phyloP scores from a whole-genome alignment of 2,888 invertebrate species.

The Odontocerum albicorne region DNA sequence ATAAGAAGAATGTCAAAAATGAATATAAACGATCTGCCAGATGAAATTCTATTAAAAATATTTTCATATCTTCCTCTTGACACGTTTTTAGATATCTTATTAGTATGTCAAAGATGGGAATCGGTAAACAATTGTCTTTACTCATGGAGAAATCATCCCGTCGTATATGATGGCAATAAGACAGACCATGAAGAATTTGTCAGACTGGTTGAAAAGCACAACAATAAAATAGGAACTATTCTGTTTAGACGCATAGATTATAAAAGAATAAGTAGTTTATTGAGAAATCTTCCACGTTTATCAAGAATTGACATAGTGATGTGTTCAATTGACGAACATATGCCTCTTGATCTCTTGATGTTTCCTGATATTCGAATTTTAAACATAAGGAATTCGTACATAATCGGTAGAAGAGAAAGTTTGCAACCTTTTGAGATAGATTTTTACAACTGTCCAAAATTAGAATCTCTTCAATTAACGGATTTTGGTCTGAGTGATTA shows the following conservation, averaged over 20 bases:
- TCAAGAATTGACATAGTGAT: constrained; percentile 50
- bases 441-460: constrained; percentile 46
- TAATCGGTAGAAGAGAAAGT: neutral
- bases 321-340: constrained; percentile 48
- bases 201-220: constrained; percentile 45
- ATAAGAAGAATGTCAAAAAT: no score
- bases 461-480: constrained; percentile 47
- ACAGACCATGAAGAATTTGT: constrained; percentile 45
- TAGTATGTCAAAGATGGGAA: constrained; percentile 49
- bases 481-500: constrained; percentile 49
- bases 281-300: constrained; percentile 46
- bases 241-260: constrained; percentile 52
- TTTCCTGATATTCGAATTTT: constrained; percentile 45
- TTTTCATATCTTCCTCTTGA: constrained; percentile 49
- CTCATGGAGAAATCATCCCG: constrained; percentile 46
- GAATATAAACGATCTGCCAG: constrained; percentile 42
- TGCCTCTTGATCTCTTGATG: constrained; percentile 47
- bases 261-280: constrained; percentile 44
- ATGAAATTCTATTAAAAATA: constrained; percentile 49
- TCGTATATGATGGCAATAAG: constrained; percentile 47
- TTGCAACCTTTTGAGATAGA: constrained; percentile 40
- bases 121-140: constrained; percentile 39
- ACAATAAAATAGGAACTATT: constrained; percentile 44
- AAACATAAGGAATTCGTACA: constrained; percentile 49
- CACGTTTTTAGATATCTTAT: constrained; percentile 45